Percentiles rank a stretch among this genome's conserved stretches.
Evolutionary conservation across 92 coral and sea anemone species (phyloP).

Genomic region (Phenganax marumi): DNA sequence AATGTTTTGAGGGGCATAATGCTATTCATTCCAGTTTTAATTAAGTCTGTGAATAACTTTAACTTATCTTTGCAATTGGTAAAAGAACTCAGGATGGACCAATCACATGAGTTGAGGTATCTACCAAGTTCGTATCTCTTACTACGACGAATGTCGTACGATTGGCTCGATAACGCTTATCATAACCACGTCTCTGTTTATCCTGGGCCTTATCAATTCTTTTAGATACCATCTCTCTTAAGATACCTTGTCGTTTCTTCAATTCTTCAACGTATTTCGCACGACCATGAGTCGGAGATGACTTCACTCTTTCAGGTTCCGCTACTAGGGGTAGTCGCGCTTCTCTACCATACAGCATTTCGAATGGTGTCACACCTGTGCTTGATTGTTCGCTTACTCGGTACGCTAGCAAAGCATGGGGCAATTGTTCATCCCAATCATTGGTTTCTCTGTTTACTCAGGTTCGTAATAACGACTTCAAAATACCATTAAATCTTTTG

Average conservation of each 20-base stretch:
- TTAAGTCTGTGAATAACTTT: too few relatives aligned
- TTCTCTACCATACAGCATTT: too few relatives aligned
- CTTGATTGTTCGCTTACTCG: neutral
- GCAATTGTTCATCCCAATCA: constrained; percentile 1
- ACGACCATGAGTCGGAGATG: neutral
- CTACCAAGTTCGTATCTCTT: too few relatives aligned
- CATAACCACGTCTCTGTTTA: constrained; percentile 26
- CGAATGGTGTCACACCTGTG: too few relatives aligned
- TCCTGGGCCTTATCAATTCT: constrained; percentile 31
- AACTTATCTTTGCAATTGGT: too few relatives aligned
- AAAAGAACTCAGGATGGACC: too few relatives aligned
- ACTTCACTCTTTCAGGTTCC: neutral
- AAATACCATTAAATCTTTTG: neutral
- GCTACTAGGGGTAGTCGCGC: neutral
- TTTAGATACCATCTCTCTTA: constrained; percentile 26
- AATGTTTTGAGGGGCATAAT: too few relatives aligned
- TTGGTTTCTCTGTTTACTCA: neutral
- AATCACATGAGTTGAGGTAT: too few relatives aligned
- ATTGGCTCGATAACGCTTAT: constrained; percentile 21
- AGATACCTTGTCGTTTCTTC: constrained; percentile 41
- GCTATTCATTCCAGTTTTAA: too few relatives aligned
- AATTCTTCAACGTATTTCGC: neutral
- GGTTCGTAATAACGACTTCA: too few relatives aligned
- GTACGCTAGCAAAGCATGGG: neutral
- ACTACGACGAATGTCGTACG: too few relatives aligned